These are phyloP conservation scores for Alviniconcha strummeri DNA, from an alignment of 2,888 invertebrate genomes.

Conservation along the genomic window DNA sequence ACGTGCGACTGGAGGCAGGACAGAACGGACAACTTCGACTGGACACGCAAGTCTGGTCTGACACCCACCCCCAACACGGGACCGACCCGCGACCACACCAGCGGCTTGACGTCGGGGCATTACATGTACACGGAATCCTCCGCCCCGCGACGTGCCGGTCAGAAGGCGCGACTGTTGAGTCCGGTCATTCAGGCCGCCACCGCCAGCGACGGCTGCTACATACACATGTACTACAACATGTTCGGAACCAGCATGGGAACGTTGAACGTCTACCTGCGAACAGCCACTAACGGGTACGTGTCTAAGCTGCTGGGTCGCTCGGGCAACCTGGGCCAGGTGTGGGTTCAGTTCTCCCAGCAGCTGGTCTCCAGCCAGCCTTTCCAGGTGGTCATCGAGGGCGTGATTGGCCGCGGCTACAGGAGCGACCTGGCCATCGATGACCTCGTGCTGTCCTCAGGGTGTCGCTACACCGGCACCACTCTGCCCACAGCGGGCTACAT, in stretches of 20 bases:
- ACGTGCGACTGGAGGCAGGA: conserved; percentile 67
- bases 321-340: conserved; percentile 56
- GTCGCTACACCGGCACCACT: conserved; percentile 49
- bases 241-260: conserved; percentile 60
- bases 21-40: conserved; percentile 64
- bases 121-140: conserved; percentile 68
- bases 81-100: conserved; percentile 63
- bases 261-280: conserved; percentile 59
- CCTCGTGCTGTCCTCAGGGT: conserved; percentile 66
- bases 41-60: conserved; percentile 55
- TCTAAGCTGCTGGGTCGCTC: conserved; percentile 49
- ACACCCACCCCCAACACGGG: conserved; percentile 64
- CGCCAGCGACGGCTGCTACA: conserved; percentile 50
- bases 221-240: conserved; percentile 68
- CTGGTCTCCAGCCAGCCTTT: conserved; percentile 52
- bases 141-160: conserved; percentile 54
- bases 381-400: conserved; percentile 64
- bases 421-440: conserved; percentile 71
- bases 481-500: conserved; percentile 52
- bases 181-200: conserved; percentile 48
- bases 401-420: conserved; percentile 48
- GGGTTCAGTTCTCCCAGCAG: conserved; percentile 57
- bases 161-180: conserved; percentile 68
- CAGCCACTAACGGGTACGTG: conserved; percentile 48
- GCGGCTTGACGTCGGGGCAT: conserved; percentile 57